Conservation (phyloP, 2,888 invertebrate species). For the Adineta ricciae region DNA sequence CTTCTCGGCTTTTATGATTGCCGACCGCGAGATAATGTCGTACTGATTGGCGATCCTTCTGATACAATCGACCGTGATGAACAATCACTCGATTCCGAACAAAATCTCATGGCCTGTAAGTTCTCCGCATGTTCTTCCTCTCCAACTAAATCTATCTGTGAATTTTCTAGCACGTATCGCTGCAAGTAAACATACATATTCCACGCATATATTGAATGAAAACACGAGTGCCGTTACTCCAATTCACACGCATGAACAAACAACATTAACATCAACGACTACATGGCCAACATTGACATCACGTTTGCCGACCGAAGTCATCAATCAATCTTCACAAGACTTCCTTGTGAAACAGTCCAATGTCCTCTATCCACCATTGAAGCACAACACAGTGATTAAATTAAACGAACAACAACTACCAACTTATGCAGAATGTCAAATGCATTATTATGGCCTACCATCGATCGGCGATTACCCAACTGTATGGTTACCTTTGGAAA, state of each 20-base stretch:
- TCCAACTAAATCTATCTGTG: too few relatives aligned
- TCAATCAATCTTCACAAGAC: neutral
- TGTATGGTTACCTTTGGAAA: conserved; percentile 17
- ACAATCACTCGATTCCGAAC: neutral
- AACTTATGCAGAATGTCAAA: neutral
- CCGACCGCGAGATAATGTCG: neutral
- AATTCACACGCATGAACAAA: neutral
- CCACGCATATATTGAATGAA: neutral
- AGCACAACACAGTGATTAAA: neutral
- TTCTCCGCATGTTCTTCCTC: neutral
- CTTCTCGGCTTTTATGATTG: neutral
- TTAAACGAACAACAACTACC: neutral
- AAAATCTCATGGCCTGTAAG: neutral
- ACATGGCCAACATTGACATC: neutral
- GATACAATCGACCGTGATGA: neutral
- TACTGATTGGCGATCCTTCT: neutral
- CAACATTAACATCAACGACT: neutral
- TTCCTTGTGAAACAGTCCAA: neutral
- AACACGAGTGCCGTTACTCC: neutral
- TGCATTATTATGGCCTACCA: conserved; percentile 19
- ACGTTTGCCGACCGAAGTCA: neutral
- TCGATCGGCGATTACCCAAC: neutral
- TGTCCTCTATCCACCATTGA: neutral
- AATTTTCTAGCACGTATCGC: neutral
- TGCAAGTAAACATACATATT: neutral